Percentiles rank a stretch among this genome's conserved stretches.
Evolutionary conservation across 1,140 invertebrate species (phyloP).

Genomic region (Lycorma delicatula): DNA sequence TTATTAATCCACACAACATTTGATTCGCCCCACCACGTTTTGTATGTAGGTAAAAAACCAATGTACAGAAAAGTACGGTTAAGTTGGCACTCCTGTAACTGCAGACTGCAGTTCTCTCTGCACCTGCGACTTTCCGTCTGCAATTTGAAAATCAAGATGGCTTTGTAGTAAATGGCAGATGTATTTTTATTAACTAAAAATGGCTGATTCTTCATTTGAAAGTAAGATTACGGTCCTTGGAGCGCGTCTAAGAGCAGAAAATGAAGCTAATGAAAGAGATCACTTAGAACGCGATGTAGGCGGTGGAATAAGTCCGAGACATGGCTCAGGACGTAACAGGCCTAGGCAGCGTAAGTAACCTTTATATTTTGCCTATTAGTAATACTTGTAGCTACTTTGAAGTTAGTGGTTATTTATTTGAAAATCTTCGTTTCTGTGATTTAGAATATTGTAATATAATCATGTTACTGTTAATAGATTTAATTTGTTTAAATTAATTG

Average conservation of each 20-base stretch:
- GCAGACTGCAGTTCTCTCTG: too few relatives aligned
- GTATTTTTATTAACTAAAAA: slow-evolving; percentile 16
- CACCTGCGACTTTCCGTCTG: too few relatives aligned
- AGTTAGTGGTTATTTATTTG: neutral
- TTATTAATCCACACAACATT: too few relatives aligned
- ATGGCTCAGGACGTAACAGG: slow-evolving; percentile 25
- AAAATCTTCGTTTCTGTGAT: neutral
- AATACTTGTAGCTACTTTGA: neutral
- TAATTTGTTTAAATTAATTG: neutral
- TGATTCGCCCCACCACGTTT: too few relatives aligned
- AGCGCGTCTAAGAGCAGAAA: slow-evolving; percentile 53
- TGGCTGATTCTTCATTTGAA: slow-evolving; percentile 42
- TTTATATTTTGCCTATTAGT: slow-evolving; percentile 8
- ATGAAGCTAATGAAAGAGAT: slow-evolving; percentile 47
- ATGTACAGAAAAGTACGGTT: too few relatives aligned
- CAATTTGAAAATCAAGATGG: slow-evolving; percentile 13
- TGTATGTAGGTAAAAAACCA: too few relatives aligned
- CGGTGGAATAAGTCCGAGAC: slow-evolving; percentile 22
- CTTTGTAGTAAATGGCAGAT: slow-evolving; percentile 19
- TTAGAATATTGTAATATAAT: too few relatives aligned
- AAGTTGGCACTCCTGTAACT: too few relatives aligned
- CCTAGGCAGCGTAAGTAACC: slow-evolving; percentile 27
- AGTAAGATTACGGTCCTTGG: slow-evolving; percentile 55
- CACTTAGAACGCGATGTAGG: neutral
- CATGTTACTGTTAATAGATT: neutral